These are phyloP conservation scores for Sitophilus oryzae DNA, from an alignment of 1,140 invertebrate genomes.

Conservation along the genomic window DNA sequence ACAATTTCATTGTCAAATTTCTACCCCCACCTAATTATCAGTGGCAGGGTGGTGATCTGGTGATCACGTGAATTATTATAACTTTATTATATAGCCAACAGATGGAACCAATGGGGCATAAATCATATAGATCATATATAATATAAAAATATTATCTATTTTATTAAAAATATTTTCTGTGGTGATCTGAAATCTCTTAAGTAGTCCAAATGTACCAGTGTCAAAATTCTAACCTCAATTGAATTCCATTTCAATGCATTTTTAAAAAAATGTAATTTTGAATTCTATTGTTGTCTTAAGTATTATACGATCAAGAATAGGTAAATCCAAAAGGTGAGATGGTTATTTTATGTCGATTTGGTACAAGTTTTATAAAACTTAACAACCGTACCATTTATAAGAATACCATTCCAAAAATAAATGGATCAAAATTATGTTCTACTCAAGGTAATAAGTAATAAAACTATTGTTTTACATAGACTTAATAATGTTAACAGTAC, in stretches of 20 bases:
- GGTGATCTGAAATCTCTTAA: too few species aligned
- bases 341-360: slow-evolving; percentile 3
- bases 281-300: too few species aligned
- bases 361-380: background rate
- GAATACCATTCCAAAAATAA: background rate
- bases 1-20: slow-evolving; percentile 32
- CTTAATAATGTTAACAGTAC: background rate
- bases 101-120: background rate
- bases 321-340: too few species aligned
- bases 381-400: background rate
- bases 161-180: too few species aligned
- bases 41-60: background rate
- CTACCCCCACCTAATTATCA: slow-evolving; percentile 16
- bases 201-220: too few species aligned
- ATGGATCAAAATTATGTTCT: background rate
- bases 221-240: too few species aligned
- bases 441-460: background rate
- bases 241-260: too few species aligned
- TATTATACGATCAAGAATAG: too few species aligned
- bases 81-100: background rate
- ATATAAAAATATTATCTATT: too few species aligned
- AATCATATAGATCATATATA: too few species aligned
- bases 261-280: too few species aligned
- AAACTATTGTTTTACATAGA: background rate
- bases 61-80: background rate